These are phyloP conservation scores for Myiozetetes cayanensis DNA, from an alignment of 2,113 vertebrate genomes.

Conservation along the genomic window DNA sequence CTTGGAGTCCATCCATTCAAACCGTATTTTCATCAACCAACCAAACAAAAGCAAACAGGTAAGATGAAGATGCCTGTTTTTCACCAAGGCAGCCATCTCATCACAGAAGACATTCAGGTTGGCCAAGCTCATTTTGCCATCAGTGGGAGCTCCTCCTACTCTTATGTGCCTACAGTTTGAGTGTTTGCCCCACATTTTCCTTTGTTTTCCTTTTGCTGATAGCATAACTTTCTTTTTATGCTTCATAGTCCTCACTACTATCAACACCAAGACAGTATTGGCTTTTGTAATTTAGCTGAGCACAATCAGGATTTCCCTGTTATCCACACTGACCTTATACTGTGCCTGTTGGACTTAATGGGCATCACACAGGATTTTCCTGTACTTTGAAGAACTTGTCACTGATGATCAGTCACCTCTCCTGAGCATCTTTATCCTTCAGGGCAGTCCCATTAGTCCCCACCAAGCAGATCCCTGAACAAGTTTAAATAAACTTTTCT, in stretches of 20 bases:
- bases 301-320: neutral
- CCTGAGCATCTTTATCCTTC: neutral
- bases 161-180: neutral
- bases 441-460: neutral
- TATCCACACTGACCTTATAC: neutral
- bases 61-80: neutral
- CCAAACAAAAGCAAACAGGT: neutral
- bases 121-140: neutral
- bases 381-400: neutral
- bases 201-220: neutral
- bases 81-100: neutral
- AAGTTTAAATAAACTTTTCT: neutral
- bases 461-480: neutral
- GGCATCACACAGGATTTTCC: neutral
- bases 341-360: neutral
- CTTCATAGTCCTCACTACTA: neutral
- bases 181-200: neutral
- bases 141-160: neutral
- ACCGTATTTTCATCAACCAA: neutral
- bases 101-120: neutral
- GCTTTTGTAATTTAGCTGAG: neutral
- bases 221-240: neutral
- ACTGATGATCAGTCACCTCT: neutral
- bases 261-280: neutral
- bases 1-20: neutral